phyloP scores from a whole-genome alignment of 2,888 invertebrate species.

The Drosophila prolongata region DNA sequence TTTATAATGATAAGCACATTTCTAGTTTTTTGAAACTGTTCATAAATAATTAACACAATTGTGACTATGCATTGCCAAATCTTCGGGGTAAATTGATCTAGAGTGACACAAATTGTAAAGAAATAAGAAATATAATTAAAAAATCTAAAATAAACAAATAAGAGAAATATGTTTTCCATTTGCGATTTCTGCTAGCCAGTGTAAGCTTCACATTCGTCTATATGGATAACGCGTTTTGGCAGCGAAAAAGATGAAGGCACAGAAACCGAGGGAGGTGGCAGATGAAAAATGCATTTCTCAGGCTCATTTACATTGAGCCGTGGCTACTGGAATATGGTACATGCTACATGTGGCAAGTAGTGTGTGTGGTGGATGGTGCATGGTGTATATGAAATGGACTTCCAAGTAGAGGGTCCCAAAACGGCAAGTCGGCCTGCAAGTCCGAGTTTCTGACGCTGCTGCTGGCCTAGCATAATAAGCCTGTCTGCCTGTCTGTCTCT shows the following conservation, averaged over 20 bases:
- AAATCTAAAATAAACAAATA: background rate
- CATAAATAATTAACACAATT: no score
- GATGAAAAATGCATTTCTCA: slow-evolving; percentile 61
- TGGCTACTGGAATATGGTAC: slow-evolving; percentile 64
- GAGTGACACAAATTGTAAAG: no score
- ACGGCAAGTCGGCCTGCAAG: background rate
- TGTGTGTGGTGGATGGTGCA: no score
- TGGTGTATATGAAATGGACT: slow-evolving; percentile 6
- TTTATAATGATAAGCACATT: no score
- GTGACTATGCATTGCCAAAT: no score
- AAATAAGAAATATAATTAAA: no score
- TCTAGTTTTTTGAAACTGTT: no score
- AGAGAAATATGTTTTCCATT: background rate
- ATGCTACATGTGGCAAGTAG: background rate
- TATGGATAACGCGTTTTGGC: slow-evolving; percentile 59
- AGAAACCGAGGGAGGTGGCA: slow-evolving; percentile 8
- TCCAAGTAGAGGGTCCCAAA: slow-evolving; percentile 17
- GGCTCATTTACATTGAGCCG: slow-evolving; percentile 74
- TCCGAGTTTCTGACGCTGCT: slow-evolving; percentile 9
- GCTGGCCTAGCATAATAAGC: slow-evolving; percentile 65
- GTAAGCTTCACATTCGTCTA: slow-evolving; percentile 38
- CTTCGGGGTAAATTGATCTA: no score
- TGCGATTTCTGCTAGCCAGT: slow-evolving; percentile 41
- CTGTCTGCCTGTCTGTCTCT: slow-evolving; percentile 54
- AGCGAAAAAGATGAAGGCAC: slow-evolving; percentile 19